Evolutionary conservation across 64 coral and sea anemone species (phyloP), one percentile per base, ranked within the genome.

Genomic region (Anthopleura sola): DNA sequence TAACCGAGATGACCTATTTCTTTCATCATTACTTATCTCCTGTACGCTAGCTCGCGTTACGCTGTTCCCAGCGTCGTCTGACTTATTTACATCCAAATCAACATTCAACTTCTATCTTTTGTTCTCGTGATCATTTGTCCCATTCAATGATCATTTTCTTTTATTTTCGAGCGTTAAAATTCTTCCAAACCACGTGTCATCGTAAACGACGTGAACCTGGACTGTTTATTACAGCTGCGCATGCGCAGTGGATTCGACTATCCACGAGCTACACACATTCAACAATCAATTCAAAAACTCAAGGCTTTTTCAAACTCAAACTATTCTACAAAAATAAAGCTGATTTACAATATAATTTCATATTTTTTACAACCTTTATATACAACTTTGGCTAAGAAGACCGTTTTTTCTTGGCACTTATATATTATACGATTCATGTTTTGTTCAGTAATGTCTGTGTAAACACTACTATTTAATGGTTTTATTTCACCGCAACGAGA

Each of bases 321-420:
- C 28, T 33, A 71, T 71, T 71, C 66, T 71, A 71, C 66, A 71
- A 71, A 71, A 71, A 71, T 71, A 69, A 71, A 71, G 26, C 10
- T 29, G 15, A 71, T 34, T 71, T 71, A 34, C 29, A 71, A 71
- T 32, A 71, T 34, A 8, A 71, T 34, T 34, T 1, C 34, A 34
- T 16, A 28, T 26, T 62, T 62, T 62, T 9, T 71, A 71, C 66
- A 71, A 71, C 66, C 66, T 71, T 36, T 34, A 71, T 71, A 29
- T 71, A 71, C 66, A 71, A 71, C 28, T 11, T 32, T 71, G 11
- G 12, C 6, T 28, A 71, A 12, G 23, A 28, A 8, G 66, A 44
- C 40, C 40, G 40, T 44, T 71, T 36, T 34, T 32, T 71, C 66
- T 71, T 0, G 66, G 66, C 9, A n/a, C 8, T 71, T 29, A 16